Evolutionary conservation across 2,888 invertebrate genomes (phyloP).

Genomic region (Labia minor): DNA sequence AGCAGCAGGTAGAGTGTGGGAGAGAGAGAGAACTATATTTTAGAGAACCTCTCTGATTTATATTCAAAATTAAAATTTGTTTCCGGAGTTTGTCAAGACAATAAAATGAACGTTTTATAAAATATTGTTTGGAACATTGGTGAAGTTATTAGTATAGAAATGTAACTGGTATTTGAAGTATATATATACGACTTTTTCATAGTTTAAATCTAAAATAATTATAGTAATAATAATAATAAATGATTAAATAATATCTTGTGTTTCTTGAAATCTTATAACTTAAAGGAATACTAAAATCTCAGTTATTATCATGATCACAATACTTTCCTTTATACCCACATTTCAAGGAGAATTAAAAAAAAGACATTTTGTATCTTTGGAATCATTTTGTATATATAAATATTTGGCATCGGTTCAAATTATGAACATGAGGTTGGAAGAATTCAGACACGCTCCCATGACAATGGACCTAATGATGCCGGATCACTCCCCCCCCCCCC

Average conservation of each 20-base stretch:
- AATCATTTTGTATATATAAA: too few relatives aligned
- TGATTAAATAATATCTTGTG: too few relatives aligned
- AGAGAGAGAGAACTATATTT: too few relatives aligned
- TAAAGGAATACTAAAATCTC: too few relatives aligned
- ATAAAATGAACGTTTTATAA: not conserved
- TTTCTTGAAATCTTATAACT: too few relatives aligned
- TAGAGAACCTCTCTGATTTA: not conserved
- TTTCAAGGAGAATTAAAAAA: too few relatives aligned
- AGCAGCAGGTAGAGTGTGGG: too few relatives aligned
- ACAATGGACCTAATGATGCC: constrained; percentile 1
- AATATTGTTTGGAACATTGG: constrained; percentile 6
- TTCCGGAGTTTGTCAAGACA: constrained; percentile 13
- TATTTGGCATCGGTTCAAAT: not conserved
- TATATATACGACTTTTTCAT: too few relatives aligned
- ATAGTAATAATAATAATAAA: not conserved
- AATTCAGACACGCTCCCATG: not conserved
- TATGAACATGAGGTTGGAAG: not conserved
- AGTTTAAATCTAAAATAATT: not conserved
- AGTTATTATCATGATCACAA: too few relatives aligned
- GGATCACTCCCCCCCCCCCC: not conserved
- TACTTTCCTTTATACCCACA: too few relatives aligned
- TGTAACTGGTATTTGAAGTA: too few relatives aligned
- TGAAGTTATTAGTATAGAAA: not conserved
- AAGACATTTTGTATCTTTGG: too few relatives aligned
- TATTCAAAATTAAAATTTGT: not conserved